Evolutionary conservation across 2,888 invertebrate species (phyloP).

Genomic region (Deilephila porcellus): DNA sequence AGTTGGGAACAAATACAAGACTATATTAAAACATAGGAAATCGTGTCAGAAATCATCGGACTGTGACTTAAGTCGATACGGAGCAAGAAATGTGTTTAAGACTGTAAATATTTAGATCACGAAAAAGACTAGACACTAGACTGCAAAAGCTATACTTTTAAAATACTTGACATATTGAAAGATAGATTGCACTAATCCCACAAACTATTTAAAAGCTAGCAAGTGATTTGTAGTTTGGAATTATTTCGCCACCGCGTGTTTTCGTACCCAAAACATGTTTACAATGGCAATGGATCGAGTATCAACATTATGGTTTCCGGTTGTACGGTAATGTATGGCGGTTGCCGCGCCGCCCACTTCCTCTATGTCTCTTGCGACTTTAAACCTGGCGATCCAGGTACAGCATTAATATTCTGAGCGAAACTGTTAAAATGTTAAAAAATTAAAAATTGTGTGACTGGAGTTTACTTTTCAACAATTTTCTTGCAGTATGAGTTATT

Average conservation of each 20-base stretch:
- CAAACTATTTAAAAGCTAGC: neutral
- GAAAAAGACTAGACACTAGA: too few species aligned
- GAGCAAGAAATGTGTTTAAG: too few species aligned
- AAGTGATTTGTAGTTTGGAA: neutral
- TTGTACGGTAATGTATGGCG: conserved; percentile 22
- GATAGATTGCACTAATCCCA: neutral
- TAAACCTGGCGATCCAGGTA: neutral
- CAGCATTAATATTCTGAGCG: neutral
- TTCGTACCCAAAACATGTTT: conserved; percentile 29
- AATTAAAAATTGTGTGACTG: neutral
- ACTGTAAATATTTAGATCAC: too few species aligned
- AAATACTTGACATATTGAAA: too few species aligned
- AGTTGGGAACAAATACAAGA: too few species aligned
- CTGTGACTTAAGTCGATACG: too few species aligned
- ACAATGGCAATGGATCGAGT: conserved; percentile 24
- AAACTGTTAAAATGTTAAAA: neutral
- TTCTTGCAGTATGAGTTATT: too few species aligned
- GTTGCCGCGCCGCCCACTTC: conserved; percentile 27
- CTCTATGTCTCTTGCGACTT: conserved; percentile 18
- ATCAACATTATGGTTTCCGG: conserved; percentile 27
- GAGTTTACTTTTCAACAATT: too few species aligned
- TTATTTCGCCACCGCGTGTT: neutral
- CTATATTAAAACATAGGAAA: too few species aligned
- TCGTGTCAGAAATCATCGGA: too few species aligned
- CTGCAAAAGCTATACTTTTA: too few species aligned